phyloP scores from a whole-genome alignment of 2,888 invertebrate genomes.

The Patella ulyssiponensis region DNA sequence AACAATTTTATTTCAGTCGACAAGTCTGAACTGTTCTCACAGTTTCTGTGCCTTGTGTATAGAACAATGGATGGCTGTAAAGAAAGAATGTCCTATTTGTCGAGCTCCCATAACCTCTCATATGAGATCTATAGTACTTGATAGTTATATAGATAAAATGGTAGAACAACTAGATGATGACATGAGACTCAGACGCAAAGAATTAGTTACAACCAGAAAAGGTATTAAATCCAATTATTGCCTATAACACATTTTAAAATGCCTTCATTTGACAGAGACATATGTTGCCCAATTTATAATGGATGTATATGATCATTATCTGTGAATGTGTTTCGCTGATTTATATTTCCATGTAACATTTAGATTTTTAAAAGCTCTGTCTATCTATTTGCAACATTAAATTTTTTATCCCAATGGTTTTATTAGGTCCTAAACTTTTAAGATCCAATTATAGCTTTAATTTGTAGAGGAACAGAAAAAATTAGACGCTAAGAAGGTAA shows the following conservation, averaged over 20 bases:
- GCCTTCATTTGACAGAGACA: too few relatives aligned
- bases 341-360: too few relatives aligned
- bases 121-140: slow-evolving; percentile 75
- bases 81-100: slow-evolving; percentile 83
- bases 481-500: slow-evolving; percentile 41
- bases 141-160: slow-evolving; percentile 83
- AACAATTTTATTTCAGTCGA: slow-evolving; percentile 73
- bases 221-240: slow-evolving; percentile 39
- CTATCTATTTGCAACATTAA: too few relatives aligned
- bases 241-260: too few relatives aligned
- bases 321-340: background rate
- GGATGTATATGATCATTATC: background rate
- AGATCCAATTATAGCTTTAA: background rate
- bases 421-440: background rate
- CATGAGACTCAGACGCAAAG: slow-evolving; percentile 76
- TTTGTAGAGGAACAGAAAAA: slow-evolving; percentile 48
- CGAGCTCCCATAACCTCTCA: slow-evolving; percentile 66
- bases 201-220: slow-evolving; percentile 75
- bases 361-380: too few relatives aligned
- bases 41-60: slow-evolving; percentile 84
- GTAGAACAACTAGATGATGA: slow-evolving; percentile 78
- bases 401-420: background rate
- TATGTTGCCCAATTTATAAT: background rate
- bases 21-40: slow-evolving; percentile 82
- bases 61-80: slow-evolving; percentile 80